Evolutionary conservation across 2,888 invertebrate genomes (phyloP).

Genomic region (Drosophila merina): DNA sequence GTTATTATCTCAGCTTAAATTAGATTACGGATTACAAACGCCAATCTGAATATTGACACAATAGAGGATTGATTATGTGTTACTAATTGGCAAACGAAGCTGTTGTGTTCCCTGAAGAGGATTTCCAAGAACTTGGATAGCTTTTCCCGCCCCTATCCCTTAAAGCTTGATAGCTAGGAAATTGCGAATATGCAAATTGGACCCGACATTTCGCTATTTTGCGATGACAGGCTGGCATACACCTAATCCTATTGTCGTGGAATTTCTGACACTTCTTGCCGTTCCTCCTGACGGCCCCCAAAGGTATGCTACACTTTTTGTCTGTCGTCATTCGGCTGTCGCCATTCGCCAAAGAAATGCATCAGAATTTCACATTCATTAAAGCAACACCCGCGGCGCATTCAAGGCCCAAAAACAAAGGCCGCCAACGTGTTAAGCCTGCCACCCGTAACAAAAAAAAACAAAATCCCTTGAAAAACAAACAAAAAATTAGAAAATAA

Average conservation of each 20-base stretch:
- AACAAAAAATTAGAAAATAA: slow-evolving; percentile 16
- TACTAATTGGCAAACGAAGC: neutral
- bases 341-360: slow-evolving; percentile 38
- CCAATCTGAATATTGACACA: neutral
- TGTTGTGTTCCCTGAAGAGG: neutral
- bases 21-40: neutral
- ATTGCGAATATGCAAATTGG: slow-evolving; percentile 7
- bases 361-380: slow-evolving; percentile 57
- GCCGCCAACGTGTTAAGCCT: slow-evolving; percentile 36
- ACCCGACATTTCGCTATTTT: slow-evolving; percentile 6
- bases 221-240: neutral
- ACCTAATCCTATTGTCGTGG: neutral
- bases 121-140: neutral
- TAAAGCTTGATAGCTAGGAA: neutral
- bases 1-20: neutral
- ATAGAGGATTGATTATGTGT: neutral
- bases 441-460: slow-evolving; percentile 7
- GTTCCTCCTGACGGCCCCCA: slow-evolving; percentile 3
- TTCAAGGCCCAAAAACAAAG: slow-evolving; percentile 48
- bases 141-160: neutral
- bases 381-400: slow-evolving; percentile 65
- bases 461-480: neutral
- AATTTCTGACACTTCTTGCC: slow-evolving; percentile 2
- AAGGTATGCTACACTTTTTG: slow-evolving; percentile 35
- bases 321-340: slow-evolving; percentile 13